Evolutionary conservation across 2,888 invertebrate species (phyloP), one percentile per base, ranked within the genome.

Genomic region (Frankliniella intonsa): DNA sequence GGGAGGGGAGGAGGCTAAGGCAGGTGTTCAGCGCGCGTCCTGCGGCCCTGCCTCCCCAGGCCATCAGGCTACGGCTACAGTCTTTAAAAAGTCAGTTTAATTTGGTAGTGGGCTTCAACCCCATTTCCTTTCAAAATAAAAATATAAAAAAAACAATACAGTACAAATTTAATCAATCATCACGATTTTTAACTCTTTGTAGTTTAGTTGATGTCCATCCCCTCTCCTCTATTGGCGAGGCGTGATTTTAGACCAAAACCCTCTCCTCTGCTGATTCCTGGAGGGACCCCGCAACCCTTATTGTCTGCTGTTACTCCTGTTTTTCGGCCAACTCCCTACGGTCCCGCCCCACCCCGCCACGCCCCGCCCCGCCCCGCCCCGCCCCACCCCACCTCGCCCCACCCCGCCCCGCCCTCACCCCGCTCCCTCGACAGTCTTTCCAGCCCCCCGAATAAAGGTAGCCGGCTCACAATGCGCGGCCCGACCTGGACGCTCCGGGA

Each of bases 401-500:
- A 5, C 38, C 38, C 38, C 38, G 38, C 38, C 5, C 38, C 38
- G 5, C 38, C 38, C 38, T 38, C 38, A 38, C 38, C 38, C 38
- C 38, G 62, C 62, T 62, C 62, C 62, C 3, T 55, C 12, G 14
- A 17, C 7, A 11, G 62, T 19, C 62, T 7, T n/a, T 11, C 8
- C 62, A 62, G 19, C 62, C 62, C 62, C 69, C 69, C 69, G n/a
- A 76, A 76, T 76, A 76, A 76, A 76, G 25, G 25, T 25, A 25
- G 69, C 69, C 17, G 17, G n/a, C 62, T 10, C 19, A 76, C 69
- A 76, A 76, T 76, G 69, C 69, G 69, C 22, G 9, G 19, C 62
- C 69, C 12, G 69, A 55, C 55, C 38, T 62, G 62, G 69, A 76
- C 69, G 69, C 69, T 76, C 69, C 14, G 55, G 11, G 38, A 38